Conservation (phyloP, 35 echinoderm and acorn worm genomes). For the Apostichopus californicus region DNA sequence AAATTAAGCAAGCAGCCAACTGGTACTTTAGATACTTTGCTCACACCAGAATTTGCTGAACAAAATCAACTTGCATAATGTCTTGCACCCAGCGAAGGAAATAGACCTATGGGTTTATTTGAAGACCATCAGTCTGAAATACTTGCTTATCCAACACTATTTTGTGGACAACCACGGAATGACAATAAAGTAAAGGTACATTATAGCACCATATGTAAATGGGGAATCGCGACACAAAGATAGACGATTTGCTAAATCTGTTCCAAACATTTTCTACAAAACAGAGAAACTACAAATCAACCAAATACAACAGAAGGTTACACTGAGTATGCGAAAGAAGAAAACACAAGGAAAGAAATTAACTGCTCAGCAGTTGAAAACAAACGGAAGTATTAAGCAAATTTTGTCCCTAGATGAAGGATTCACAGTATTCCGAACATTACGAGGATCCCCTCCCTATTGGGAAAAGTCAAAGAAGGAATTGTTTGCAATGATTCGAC, state of each 20-base stretch:
- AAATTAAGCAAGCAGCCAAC: not conserved
- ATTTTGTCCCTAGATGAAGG: no score
- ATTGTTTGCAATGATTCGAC: conserved; percentile 38
- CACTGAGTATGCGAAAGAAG: conserved; percentile 26
- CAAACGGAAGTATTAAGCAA: not conserved
- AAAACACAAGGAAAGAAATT: conserved; percentile 13
- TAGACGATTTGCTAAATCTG: conserved; percentile 54
- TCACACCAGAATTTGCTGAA: not conserved
- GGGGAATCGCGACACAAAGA: conserved; percentile 47
- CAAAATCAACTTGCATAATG: conserved; percentile 26
- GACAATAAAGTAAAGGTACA: not conserved
- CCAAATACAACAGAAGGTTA: conserved; percentile 40
- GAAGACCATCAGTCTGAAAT: conserved; percentile 51
- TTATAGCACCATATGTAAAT: not conserved
- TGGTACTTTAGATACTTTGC: conserved; percentile 58
- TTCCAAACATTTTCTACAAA: conserved; percentile 55
- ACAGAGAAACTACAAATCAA: conserved; percentile 43
- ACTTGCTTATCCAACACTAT: conserved; percentile 59
- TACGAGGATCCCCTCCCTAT: no score
- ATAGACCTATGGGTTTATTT: conserved; percentile 55
- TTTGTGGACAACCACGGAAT: conserved; percentile 53
- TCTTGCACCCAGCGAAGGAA: conserved; percentile 54
- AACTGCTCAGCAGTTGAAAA: conserved; percentile 17
- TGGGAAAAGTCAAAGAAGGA: no score
- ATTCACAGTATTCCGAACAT: no score